These are phyloP conservation scores for Tyrannus savana DNA, from an alignment of 2,113 vertebrate species.

Conservation along the genomic window DNA sequence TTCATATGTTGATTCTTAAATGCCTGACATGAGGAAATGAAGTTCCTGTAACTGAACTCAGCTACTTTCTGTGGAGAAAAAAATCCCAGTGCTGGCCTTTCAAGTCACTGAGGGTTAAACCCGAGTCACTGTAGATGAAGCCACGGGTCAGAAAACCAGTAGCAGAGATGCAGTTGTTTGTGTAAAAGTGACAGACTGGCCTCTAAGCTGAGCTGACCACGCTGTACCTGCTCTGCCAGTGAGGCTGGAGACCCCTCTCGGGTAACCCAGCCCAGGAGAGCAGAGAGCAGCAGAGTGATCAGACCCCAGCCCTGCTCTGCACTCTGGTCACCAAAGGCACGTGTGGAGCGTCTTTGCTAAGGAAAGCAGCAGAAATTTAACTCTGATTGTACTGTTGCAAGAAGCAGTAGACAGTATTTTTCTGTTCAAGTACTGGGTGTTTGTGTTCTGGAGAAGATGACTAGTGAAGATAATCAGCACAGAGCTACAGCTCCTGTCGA, in stretches of 20 bases:
- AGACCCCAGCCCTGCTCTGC: not conserved
- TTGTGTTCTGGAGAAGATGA: not conserved
- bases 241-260: not conserved
- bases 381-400: not conserved
- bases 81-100: not conserved
- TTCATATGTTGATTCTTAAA: not conserved
- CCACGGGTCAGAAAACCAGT: not conserved
- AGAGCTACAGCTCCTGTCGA: not conserved
- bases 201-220: not conserved
- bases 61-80: not conserved
- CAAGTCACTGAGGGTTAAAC: not conserved
- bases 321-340: not conserved
- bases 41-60: not conserved
- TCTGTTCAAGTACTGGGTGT: not conserved
- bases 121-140: not conserved
- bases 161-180: not conserved
- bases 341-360: not conserved
- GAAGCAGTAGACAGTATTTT: not conserved
- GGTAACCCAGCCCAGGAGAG: not conserved
- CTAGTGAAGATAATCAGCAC: not conserved
- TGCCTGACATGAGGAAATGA: not conserved
- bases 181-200: not conserved
- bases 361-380: not conserved
- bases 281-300: not conserved
- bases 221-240: accelerated